Evolutionary conservation across 2,113 vertebrate genomes (phyloP), one percentile per base, ranked within the genome.

Genomic region (Festucalex cinctus): DNA sequence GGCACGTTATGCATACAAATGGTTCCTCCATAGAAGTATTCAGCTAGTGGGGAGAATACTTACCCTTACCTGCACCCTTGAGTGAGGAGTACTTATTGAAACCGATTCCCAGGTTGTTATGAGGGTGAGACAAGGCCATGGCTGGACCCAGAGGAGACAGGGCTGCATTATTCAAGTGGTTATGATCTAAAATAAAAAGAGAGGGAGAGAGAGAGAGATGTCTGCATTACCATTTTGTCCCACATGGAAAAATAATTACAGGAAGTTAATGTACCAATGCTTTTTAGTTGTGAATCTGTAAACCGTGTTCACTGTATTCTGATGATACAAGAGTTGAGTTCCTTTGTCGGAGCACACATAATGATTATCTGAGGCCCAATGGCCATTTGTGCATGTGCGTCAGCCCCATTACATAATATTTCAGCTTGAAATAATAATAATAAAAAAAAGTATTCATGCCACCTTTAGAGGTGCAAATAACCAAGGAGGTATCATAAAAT

Each of bases 1-100:
- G 12, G 28, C 28, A 2, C 8, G 19, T 49, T 20, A 20, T 20
- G 48, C 19, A 49, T 49, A n/a, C 19, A 49, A n/a, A 49, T 49
- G 20, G 2, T 7, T 49, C 48, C 0, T 6, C 8, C 48, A 51
- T 28, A 12, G 1, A 16, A 16, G 49, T 54, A 9, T 69, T 48
- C 70, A 22, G 57, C 44, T 24, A 53, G 37, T 62, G 63, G 70
- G 56, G 48, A 68, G 35, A 39, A 56, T 24, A 75, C 91, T 89
- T 81, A 93, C 91, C 91, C 46, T 89, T 81, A 93, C 91, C 91
- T 46, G 88, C 73, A 32, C 86, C 84, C 83, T 93, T 93, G 43
- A 93, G 90, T 13, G 91, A 89, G 10, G 89, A 83, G 78, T 92
- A 91, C 70, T 93, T 93, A 85, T 91, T 92, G 82, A 91, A 93